Evolutionary conservation across 1,140 invertebrate genomes (phyloP), one percentile per base, ranked within the genome.

Genomic region (Halyomorpha halys): DNA sequence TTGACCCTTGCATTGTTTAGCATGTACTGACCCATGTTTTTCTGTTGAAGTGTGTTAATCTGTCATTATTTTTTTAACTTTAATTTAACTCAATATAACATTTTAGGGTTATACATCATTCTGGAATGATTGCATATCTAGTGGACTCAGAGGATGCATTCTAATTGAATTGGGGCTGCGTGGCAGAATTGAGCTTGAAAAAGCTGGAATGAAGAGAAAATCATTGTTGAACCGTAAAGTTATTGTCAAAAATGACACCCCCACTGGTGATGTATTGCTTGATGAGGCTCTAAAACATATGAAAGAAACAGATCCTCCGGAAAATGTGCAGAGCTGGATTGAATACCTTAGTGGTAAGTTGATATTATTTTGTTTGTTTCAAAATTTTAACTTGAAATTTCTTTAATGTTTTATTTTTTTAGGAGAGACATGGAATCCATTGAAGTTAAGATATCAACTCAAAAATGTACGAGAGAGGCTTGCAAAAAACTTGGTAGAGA

Each of bases 111-210:
- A 99, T 77, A 99, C 97, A 72, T 99, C 97, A 47, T 99, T 99
- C 79, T 99, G 97, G 97, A 99, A 99, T 80, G 97, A 99, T 77
- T 99, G 95, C 77, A 99, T 99, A 83, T 99, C 96, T 69, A 96
- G 94, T 70, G 97, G 97, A 19, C 80, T 99, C 59, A 82, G 97
- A 72, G 97, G 97, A 65, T 99, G 96, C 77, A 99, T 99, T 73
- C 79, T 99, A 65, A 96, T 98, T 69, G 97, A 99, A 78, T 80
- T 99, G 64, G 92, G 91, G 11, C 77, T 99, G 56, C 80, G 96
- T 71, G 94, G 94, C 23, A 83, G 96, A 68, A 86, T 99, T 63
- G 96, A 98, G 79, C 78, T 99, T 66, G 97, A 99, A 78, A 91
- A 91, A 73, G 89, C 91, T 73, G 95, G 96, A 45, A 94, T 98